Base-by-base conservation (phyloP, 2,113 vertebrate species). In the Syrmaticus mikado region DNA sequence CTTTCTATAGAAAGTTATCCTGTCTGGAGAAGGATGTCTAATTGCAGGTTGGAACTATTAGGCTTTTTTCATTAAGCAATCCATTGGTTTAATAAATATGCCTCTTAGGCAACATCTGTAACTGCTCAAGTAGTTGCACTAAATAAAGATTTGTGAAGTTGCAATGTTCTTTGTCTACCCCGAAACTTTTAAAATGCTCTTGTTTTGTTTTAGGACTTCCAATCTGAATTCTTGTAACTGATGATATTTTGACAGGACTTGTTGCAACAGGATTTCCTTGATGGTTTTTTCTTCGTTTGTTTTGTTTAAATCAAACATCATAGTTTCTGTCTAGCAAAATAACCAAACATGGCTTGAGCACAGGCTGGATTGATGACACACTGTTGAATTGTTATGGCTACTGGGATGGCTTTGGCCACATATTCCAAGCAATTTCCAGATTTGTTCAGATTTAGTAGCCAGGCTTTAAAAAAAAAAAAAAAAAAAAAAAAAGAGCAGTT, bases 131-230 rank as follows among this genome's bases (percentile, higher is more conserved):
- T 38, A 55, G 6, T 48, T 55, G 22, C 19, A 50, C 34, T 45
- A 71, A 79, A 77, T 53, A 21, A 66, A 89, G 30, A 41, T 76
- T 75, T 45, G 61, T 30, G 70, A 85, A 65, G 19, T 2, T 66
- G 3, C 3, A 61, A 13, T 50, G 19, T 4, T 28, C 1, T 48
- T 41, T 76, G 65, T 6, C 16, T 0, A 32, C 2, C 8, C 8
- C 66, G 55, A 73, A 57, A 10, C 8, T 53, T 19, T 16, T 72
- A 15, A 43, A 11, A 45, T 77, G 8, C 4, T 65, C 48, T 77
- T 28, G 3, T 28, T 87, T 52, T 67, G 2, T 85, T 60, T 53
- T 27, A 2, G 83, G 6, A 46, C 85, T 87, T 85, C 13, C 48
- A 41, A 1, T 24, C 28, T 58, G 8, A 3, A 18, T 71, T 88